Base-by-base conservation (phyloP, 2,113 vertebrate genomes). In the Rhinopomastus cyanomelas region DNA sequence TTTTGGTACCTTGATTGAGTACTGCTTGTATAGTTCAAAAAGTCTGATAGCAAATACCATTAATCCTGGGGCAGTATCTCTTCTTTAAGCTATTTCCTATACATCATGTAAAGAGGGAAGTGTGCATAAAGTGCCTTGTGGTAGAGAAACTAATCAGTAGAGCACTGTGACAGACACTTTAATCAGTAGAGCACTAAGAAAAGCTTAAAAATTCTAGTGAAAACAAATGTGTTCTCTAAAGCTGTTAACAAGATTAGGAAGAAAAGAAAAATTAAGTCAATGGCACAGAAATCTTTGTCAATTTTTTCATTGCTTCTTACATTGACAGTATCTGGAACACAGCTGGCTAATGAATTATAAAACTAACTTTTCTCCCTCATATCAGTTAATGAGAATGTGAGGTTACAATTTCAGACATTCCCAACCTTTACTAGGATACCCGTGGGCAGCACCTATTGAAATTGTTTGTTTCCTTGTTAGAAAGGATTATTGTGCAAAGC, bases 401-500 rank as follows among this genome's bases (percentile, higher is more conserved):
- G 89, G 19, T 57, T 32, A 25, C 8, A 42, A 36, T 68, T 75
- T 91, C 62, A 67, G 46, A 73, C 6, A 55, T 39, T 49, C 7
- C 90, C 62, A 88, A 59, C 8, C 27, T 85, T 81, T 81, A 82
- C 16, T 11, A 85, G 14, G 10, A 0, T 34, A 81, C 26, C 23
- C 86, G 39, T 55, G 34, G 94, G 27, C 16, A 91, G 64, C 29
- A 76, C 51, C 42, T 94, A 91, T 48, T 91, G 69, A 93, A 91
- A 69, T 51, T 46, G 51, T 71, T 87, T 66, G 27, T 81, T 75
- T 89, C 85, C 76, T 90, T 75, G 36, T 68, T 68, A 91, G 39
- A 88, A 88, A 65, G 66, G 34, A 95, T 93, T 81, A 32, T 93
- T 93, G 86, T 94, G 88, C 92, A 73, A 88, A 88, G 69, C 95